Evolutionary conservation across 2,797 vertebrate species (phyloP), one percentile per base, ranked within the genome.

Genomic region (Tenualosa thibaudeaui): DNA sequence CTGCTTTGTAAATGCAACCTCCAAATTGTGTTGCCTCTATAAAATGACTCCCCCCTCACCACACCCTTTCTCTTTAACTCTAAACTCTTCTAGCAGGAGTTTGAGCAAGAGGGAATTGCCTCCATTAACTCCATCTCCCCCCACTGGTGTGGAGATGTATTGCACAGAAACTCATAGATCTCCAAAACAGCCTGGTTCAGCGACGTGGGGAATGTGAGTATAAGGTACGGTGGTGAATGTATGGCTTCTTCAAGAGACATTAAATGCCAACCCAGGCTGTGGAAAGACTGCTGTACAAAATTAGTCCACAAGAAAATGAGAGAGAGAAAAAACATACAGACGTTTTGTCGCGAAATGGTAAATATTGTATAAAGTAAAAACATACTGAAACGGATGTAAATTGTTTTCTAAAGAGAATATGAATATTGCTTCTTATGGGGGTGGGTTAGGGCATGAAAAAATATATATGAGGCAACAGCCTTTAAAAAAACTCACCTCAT

Each of bases 351-450:
- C 7, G 71, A 40, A 40, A 22, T 78, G 37, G 71, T 78, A 78
- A 78, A 78, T 78, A 78, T 78, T 78, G 71, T 78, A 78, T 19
- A 78, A 78, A 78, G 71, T 40, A 78, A 78, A 78, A 78, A 78
- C 71, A 78, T 78, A 40, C 71, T 78, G 71, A 78, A 46, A 78
- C 37, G 37, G 71, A 78, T 78, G 71, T 78, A 78, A 17, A 78
- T 78, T 78, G 40, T 78, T 78, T 78, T 78, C 40, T 78, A 78
- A 78, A 78, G 71, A 78, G 71, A 78, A 78, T 78, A 78, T 78
- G 71, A 78, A 78, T 78, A 78, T 78, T 78, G 71, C 71, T 78
- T 78, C 71, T 78, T 78, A 78, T 78, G 71, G 71, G 68, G 71
- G 71, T 78, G 71, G 71, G 71, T 7, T 6, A 46, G 71, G 71